Evolutionary conservation across 1,140 invertebrate species (phyloP).

Genomic region (Drosophila parvula): DNA sequence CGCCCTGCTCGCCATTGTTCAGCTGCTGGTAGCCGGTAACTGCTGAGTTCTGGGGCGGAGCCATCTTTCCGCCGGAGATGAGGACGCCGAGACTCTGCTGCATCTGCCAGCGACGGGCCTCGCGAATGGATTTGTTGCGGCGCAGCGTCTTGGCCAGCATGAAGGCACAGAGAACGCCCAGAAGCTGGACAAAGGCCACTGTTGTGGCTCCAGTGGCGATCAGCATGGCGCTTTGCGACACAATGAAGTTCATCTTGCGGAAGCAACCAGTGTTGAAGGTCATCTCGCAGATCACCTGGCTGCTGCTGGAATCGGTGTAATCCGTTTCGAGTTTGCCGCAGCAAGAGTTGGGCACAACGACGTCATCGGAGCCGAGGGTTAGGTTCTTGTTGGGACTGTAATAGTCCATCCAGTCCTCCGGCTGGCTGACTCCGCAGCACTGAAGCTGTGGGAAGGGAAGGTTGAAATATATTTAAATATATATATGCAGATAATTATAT

Average conservation of each 20-base stretch:
- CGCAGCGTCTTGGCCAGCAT: slow-evolving; percentile 92
- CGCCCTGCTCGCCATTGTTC: slow-evolving; percentile 54
- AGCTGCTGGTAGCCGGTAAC: slow-evolving; percentile 79
- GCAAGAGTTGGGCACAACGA: slow-evolving; percentile 86
- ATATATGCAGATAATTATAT: too few relatives aligned
- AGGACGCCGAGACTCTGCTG: slow-evolving; percentile 85
- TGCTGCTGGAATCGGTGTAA: slow-evolving; percentile 41
- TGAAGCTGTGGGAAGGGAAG: slow-evolving; percentile 86
- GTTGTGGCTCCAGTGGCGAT: slow-evolving; percentile 92
- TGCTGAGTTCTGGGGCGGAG: slow-evolving; percentile 67
- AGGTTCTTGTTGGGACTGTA: slow-evolving; percentile 53
- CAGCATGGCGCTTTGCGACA: slow-evolving; percentile 90
- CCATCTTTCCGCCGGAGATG: slow-evolving; percentile 79
- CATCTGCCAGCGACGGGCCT: slow-evolving; percentile 88
- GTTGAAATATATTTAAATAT: too few relatives aligned
- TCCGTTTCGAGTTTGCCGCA: slow-evolving; percentile 82
- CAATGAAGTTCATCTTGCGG: slow-evolving; percentile 86
- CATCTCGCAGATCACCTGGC: slow-evolving; percentile 45
- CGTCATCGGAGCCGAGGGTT: slow-evolving; percentile 70
- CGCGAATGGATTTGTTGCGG: slow-evolving; percentile 90
- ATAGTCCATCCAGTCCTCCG: slow-evolving; percentile 87
- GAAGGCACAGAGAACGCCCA: slow-evolving; percentile 94
- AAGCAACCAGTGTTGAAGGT: slow-evolving; percentile 88
- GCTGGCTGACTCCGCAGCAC: slow-evolving; percentile 89
- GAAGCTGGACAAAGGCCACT: slow-evolving; percentile 92